Conservation (phyloP, 2,113 vertebrate species). For the Gnathonemus echidnorhynchus region DNA sequence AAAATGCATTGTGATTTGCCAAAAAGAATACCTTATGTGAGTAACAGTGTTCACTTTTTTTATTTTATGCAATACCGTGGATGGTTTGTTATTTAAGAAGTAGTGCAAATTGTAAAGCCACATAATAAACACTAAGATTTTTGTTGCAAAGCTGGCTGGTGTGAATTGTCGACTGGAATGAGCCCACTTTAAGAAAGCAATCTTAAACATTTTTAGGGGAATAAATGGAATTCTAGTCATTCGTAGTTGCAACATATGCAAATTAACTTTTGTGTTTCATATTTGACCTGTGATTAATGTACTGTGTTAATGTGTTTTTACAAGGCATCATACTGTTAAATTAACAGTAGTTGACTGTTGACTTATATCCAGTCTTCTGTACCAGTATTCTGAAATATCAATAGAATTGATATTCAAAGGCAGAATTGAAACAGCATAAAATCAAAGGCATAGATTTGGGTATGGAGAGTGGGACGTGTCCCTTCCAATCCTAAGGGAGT, state of each 20-base stretch:
- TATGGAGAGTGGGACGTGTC: not conserved
- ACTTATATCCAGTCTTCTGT: not conserved
- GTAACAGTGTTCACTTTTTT: constrained; percentile 27
- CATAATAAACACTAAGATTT: constrained; percentile 50
- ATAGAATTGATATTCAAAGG: not conserved
- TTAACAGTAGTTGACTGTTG: not conserved
- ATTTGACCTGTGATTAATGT: not conserved
- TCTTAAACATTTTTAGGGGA: not conserved
- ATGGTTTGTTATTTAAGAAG: constrained; percentile 41
- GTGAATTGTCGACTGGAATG: not conserved
- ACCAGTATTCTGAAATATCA: not conserved
- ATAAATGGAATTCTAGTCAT: not conserved
- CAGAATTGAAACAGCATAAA: not conserved
- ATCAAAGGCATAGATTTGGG: not conserved
- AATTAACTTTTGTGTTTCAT: not conserved
- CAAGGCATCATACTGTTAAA: not conserved
- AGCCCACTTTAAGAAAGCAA: not conserved
- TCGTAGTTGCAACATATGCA: not conserved
- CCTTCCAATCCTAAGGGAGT: not conserved
- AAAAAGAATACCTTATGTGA: constrained; percentile 36
- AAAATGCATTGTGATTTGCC: constrained; percentile 44
- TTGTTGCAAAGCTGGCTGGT: constrained; percentile 32
- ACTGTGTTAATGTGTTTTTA: not conserved
- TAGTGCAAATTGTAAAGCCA: constrained; percentile 41
- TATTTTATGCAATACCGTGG: constrained; percentile 43